Percentiles rank a stretch among this genome's conserved stretches.
Evolutionary conservation across 1,140 invertebrate genomes (phyloP).

Genomic region (Drosophila sp.): DNA sequence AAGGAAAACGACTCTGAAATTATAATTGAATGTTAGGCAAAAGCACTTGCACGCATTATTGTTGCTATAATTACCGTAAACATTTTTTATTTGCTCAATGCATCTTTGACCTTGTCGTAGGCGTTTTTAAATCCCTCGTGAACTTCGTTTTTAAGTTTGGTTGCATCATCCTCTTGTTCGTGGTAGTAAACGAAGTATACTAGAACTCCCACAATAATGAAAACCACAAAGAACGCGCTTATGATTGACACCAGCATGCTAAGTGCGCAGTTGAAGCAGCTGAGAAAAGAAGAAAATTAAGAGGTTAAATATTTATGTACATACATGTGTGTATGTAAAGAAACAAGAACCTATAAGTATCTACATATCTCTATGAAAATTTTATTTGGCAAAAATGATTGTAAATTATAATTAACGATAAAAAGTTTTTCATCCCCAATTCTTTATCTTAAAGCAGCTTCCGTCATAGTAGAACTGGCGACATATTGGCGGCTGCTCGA

Average conservation of each 20-base stretch:
- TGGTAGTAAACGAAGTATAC: conserved; percentile 71
- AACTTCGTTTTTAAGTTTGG: conserved; percentile 47
- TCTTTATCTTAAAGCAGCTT: background rate
- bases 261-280: conserved; percentile 74
- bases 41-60: background rate
- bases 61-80: conserved; percentile 4
- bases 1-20: background rate
- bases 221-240: conserved; percentile 70
- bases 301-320: too few relatives aligned
- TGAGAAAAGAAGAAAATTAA: conserved; percentile 28
- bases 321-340: too few relatives aligned
- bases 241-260: conserved; percentile 69
- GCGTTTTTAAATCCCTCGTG: conserved; percentile 44
- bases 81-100: conserved; percentile 26
- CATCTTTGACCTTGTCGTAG: conserved; percentile 56
- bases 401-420: too few relatives aligned
- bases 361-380: too few relatives aligned
- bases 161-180: conserved; percentile 56
- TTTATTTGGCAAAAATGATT: too few relatives aligned
- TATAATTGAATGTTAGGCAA: background rate
- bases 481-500: conserved; percentile 27
- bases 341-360: too few relatives aligned
- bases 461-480: conserved; percentile 48
- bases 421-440: conserved; percentile 18
- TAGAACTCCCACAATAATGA: conserved; percentile 63